Conservation (phyloP, 2,888 invertebrate genomes). For the Ptychoptera albimana region DNA sequence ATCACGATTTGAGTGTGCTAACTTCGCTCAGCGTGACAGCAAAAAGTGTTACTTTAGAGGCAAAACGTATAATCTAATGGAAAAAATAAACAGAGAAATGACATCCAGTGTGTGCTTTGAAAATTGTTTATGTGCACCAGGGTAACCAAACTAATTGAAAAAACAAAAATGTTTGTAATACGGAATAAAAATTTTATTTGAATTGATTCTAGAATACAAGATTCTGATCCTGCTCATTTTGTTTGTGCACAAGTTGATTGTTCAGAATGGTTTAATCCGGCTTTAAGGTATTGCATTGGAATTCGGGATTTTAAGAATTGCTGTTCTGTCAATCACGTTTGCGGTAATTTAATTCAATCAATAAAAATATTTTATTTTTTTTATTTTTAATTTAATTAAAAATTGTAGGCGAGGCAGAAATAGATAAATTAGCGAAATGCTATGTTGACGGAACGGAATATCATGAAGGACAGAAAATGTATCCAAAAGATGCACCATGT, state of each 20-base stretch:
- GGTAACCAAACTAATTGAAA: too few species aligned
- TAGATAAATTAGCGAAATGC: constrained; percentile 23
- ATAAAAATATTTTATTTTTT: too few species aligned
- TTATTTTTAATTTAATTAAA: too few species aligned
- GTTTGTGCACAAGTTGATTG: not conserved
- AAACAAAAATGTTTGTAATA: too few species aligned
- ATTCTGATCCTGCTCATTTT: not conserved
- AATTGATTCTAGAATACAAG: not conserved
- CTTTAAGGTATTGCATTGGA: too few species aligned
- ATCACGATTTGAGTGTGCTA: not conserved
- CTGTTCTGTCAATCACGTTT: not conserved
- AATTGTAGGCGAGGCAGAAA: too few species aligned
- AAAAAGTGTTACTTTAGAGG: not conserved
- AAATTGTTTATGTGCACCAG: not conserved
- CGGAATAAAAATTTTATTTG: not conserved
- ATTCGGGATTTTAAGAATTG: not conserved
- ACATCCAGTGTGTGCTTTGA: not conserved
- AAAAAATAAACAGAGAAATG: not conserved
- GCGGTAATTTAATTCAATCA: constrained; percentile 24
- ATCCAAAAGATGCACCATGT: constrained; percentile 27
- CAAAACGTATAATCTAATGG: not conserved
- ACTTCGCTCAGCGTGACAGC: not conserved
- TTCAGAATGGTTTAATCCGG: not conserved
- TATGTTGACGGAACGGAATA: constrained; percentile 33
- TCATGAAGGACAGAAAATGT: constrained; percentile 33